Evolutionary conservation across 2,797 vertebrate genomes (phyloP).

Genomic region (Malacoraja senta): DNA sequence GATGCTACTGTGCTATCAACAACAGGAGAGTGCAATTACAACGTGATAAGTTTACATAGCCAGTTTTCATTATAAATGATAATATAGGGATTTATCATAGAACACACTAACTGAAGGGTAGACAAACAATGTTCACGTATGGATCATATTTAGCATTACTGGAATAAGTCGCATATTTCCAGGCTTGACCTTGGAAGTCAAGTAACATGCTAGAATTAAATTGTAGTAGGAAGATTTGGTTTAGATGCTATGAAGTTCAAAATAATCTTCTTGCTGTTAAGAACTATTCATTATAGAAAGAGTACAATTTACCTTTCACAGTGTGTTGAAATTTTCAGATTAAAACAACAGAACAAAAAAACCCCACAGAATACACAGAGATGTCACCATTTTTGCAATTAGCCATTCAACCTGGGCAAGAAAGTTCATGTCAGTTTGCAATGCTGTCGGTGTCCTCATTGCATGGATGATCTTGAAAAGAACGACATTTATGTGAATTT

Average conservation of each 20-base stretch:
- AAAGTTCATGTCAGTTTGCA: neutral
- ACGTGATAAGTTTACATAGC: neutral
- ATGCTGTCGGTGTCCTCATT: neutral
- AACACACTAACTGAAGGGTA: neutral
- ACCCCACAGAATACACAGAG: neutral
- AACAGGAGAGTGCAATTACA: neutral
- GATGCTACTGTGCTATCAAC: neutral
- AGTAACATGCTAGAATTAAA: neutral
- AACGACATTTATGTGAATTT: neutral
- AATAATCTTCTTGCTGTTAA: neutral
- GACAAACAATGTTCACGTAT: neutral
- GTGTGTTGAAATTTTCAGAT: conserved; percentile 24
- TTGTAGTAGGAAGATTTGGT: neutral
- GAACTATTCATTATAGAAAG: neutral
- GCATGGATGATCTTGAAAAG: neutral
- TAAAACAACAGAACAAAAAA: neutral
- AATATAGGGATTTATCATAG: neutral
- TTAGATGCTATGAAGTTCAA: neutral
- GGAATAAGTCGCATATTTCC: neutral
- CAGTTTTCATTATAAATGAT: neutral
- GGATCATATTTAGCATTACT: neutral
- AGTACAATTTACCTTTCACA: neutral
- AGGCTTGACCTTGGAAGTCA: neutral
- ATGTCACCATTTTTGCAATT: neutral
- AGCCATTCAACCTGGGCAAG: neutral